phyloP scores from a whole-genome alignment of 2,797 vertebrate species.

The Percopsis omiscomaycus region DNA sequence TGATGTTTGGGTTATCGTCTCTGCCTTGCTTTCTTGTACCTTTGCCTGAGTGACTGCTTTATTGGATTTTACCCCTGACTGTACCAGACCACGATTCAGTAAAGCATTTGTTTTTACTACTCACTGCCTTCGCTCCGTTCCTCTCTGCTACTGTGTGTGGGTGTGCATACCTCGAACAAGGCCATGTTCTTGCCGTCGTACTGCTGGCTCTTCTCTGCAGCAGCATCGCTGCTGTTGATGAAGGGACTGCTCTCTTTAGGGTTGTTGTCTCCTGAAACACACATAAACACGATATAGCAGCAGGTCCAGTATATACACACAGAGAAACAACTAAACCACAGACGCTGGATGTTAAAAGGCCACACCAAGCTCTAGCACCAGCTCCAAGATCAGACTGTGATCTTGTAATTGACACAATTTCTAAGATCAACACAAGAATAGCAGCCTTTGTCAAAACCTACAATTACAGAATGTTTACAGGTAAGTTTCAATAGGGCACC shows the following conservation, averaged over 20 bases:
- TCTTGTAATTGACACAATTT: background rate
- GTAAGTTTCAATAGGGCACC: too few relatives aligned
- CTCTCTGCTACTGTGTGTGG: conserved; percentile 6
- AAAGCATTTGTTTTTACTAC: too few relatives aligned
- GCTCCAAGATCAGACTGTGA: conserved; percentile 1
- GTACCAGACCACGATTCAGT: too few relatives aligned
- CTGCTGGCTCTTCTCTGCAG: conserved; percentile 92
- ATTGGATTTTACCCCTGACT: too few relatives aligned
- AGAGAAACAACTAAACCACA: background rate
- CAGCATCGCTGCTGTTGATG: conserved; percentile 94
- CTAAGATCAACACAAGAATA: too few relatives aligned
- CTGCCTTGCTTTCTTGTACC: too few relatives aligned
- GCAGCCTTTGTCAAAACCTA: too few relatives aligned
- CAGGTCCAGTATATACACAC: background rate
- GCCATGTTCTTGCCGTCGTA: conserved; percentile 98
- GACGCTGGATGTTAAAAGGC: conserved; percentile 8
- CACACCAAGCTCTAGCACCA: background rate
- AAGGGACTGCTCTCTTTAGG: conserved; percentile 98
- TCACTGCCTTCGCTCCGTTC: background rate
- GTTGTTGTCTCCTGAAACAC: conserved; percentile 88
- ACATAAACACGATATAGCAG: background rate
- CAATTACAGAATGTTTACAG: too few relatives aligned
- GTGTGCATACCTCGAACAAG: conserved; percentile 88
- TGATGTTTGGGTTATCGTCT: too few relatives aligned
- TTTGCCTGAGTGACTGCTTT: too few relatives aligned